Base-by-base conservation (phyloP, 2,888 invertebrate genomes). In the Pediacus dermestoides region DNA sequence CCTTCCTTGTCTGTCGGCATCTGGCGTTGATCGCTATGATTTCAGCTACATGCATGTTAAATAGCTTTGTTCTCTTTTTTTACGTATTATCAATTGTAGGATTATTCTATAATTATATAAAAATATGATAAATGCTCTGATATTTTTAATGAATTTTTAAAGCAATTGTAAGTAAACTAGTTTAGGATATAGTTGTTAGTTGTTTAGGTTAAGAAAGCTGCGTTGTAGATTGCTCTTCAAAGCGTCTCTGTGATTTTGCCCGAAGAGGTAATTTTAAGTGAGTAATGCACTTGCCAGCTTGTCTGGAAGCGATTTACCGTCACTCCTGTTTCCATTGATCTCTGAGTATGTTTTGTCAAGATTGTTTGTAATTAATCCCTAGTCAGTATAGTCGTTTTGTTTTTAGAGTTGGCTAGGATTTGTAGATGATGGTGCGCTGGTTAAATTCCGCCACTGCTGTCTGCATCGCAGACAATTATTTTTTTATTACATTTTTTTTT, bases 221-320 rank as follows among this genome's bases (percentile, higher is more conserved):
- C 57, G 61, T 55, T 61, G 60, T 64, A 61, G 64, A 61, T 61
- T 60, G 70, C 70, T 67, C 69, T 66, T 69, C 68, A 70, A 70
- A 70, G 70, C 70, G 63, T 64, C 62, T 63, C 70, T 70, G 70
- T 70, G 70, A 70, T 70, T 65, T 60, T 33, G 42, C 54, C 66
- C 65, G 53, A 55, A 55, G 50, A 52, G 63, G 64, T 63, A 60
- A 51, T 61, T 56, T 60, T 59, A 58, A 61, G 28, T 55, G 58
- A 63, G 63, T 65, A 63, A 54, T 57, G 58, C 55, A 61, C 57
- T 61, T 58, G 60, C 60, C 51, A 48, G 58, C 53, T 27, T 34
- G 23, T 16, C 38, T 42, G 46, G 48, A 33, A 45, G 46, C 38
- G 48, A 49, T 53, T 56, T 57, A 54, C 58, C 56, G 47, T 39